Percentiles rank a stretch among this genome's conserved stretches.
These are phyloP conservation scores for Lycia hirtaria DNA, from an alignment of 2,888 invertebrate genomes.

Conservation along the genomic window DNA sequence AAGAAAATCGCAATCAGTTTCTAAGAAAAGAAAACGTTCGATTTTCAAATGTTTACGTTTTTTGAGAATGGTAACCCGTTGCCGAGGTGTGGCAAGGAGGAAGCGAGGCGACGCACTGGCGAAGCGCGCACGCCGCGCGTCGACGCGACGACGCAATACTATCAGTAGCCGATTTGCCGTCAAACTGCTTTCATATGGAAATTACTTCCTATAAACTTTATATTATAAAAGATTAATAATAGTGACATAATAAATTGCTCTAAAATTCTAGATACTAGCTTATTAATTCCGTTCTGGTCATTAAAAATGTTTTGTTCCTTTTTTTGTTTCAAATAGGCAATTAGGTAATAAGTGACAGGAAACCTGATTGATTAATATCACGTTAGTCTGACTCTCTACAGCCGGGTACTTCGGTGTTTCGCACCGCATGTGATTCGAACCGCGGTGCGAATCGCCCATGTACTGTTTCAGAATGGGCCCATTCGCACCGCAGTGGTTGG, in stretches of 20 bases:
- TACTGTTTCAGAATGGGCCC: too few species aligned
- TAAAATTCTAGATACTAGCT: too few species aligned
- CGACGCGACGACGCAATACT: conserved; percentile 34
- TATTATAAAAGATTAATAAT: neutral
- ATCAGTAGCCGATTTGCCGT: conserved; percentile 29
- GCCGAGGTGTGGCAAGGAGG: conserved; percentile 72
- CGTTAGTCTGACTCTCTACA: too few species aligned
- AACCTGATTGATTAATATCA: too few species aligned
- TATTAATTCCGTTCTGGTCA: too few species aligned
- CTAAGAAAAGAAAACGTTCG: conserved; percentile 39
- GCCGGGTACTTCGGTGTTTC: too few species aligned
- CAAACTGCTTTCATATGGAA: neutral
- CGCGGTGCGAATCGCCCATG: too few species aligned
- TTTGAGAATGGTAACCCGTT: conserved; percentile 49
- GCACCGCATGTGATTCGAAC: too few species aligned
- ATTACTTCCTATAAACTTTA: neutral
- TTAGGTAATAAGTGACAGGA: too few species aligned
- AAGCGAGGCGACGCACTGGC: conserved; percentile 73
- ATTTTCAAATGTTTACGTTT: conserved; percentile 47
- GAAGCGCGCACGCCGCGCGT: conserved; percentile 48
- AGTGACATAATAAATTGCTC: neutral
- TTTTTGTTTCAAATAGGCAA: too few species aligned
- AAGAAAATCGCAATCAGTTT: conserved; percentile 39
- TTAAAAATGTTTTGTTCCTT: too few species aligned
- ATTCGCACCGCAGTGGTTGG: too few species aligned